A percentile compares a stretch with the other conserved stretches of the same genome.
Conservation (phyloP, 2,113 vertebrate genomes). For the Prietella phreatophila region DNA sequence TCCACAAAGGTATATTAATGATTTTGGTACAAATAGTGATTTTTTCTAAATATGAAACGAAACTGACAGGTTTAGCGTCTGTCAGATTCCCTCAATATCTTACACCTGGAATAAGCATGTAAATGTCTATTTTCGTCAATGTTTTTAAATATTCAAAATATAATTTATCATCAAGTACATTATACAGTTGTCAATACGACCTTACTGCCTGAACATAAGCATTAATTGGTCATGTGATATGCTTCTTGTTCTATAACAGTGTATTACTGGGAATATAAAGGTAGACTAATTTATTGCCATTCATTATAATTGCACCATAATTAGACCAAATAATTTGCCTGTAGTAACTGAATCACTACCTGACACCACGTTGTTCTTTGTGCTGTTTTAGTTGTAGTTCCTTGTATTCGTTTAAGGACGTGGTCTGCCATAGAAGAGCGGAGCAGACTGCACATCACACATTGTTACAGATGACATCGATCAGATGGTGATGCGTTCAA, state of each 20-base stretch:
- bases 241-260: background rate
- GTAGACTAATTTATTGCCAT: slow-evolving; percentile 13
- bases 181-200: background rate
- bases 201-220: background rate
- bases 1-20: background rate
- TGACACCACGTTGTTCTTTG: background rate
- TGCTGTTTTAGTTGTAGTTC: background rate
- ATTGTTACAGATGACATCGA: slow-evolving; percentile 25
- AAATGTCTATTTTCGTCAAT: background rate
- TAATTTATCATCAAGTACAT: background rate
- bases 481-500: slow-evolving; percentile 30
- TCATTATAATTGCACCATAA: background rate
- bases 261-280: background rate
- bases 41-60: background rate
- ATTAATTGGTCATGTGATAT: background rate
- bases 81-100: background rate
- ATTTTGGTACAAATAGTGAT: background rate
- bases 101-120: background rate
- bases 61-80: background rate
- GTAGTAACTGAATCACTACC: background rate
- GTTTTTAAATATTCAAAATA: background rate
- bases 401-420: background rate
- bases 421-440: background rate
- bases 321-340: background rate
- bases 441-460: slow-evolving; percentile 15